Percentiles rank a stretch among this genome's conserved stretches.
phyloP scores from a whole-genome alignment of 1,140 invertebrate genomes.

The Bombus cullumanus region DNA sequence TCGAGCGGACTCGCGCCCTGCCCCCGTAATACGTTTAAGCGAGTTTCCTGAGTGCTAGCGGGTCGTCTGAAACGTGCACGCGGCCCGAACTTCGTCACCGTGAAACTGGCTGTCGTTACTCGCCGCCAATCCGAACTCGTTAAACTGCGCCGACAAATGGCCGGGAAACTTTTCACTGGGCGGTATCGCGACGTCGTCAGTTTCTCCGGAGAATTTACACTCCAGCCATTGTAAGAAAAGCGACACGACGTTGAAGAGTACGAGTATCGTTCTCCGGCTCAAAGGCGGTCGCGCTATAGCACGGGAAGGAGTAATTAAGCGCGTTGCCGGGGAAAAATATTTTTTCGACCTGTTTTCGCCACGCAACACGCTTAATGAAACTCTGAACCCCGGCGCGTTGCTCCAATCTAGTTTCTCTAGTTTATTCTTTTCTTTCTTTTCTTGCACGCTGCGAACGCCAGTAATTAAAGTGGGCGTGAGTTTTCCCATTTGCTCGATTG shows the following conservation, averaged over 20 bases:
- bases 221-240: neutral
- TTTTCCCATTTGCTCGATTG: conserved; percentile 19
- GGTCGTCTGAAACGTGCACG: neutral
- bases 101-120: conserved; percentile 17
- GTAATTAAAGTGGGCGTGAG: conserved; percentile 36
- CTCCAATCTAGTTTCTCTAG: neutral
- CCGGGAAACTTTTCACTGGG: neutral
- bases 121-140: conserved; percentile 26
- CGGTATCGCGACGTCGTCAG: neutral
- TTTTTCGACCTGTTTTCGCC: conserved; percentile 1
- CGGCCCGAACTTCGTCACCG: neutral
- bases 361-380: conserved; percentile 11
- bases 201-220: conserved; percentile 19
- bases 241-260: neutral
- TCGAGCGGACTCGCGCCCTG: neutral
- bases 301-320: conserved; percentile 31
- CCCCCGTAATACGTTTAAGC: conserved; percentile 26
- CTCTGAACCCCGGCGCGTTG: neutral
- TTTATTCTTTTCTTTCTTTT: neutral
- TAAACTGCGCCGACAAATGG: conserved; percentile 25
- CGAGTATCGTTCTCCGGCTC: neutral
- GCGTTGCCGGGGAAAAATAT: conserved; percentile 12
- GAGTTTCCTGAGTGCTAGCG: neutral
- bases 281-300: neutral
- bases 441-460: neutral